phyloP scores from a whole-genome alignment of 2,113 vertebrate species.

The Malurus alboscapulatus region DNA sequence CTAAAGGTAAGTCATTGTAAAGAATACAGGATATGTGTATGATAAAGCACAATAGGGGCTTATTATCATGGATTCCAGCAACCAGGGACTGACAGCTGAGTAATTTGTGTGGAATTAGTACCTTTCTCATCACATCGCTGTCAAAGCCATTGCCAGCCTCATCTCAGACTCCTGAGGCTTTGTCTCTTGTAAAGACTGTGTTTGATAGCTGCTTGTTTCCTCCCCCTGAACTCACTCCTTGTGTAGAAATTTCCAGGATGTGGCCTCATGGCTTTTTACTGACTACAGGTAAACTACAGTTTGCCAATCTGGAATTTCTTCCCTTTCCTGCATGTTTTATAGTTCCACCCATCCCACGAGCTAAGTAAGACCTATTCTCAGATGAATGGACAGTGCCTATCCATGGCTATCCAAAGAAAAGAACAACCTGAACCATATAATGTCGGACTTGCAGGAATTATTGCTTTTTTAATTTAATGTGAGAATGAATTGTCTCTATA shows the following conservation, averaged over 20 bases:
- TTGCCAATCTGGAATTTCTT: slow-evolving; percentile 32
- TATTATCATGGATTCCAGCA: background rate
- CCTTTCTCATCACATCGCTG: background rate
- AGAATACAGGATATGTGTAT: background rate
- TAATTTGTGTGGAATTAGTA: background rate
- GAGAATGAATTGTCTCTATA: background rate
- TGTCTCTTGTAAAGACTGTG: fast-evolving
- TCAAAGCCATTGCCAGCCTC: background rate
- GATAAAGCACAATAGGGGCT: background rate
- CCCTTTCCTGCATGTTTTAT: slow-evolving; percentile 6
- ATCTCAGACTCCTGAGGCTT: background rate
- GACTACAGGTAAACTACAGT: slow-evolving; percentile 1
- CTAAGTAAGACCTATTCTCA: background rate
- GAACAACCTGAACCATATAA: background rate
- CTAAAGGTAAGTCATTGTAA: background rate
- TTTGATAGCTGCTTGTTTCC: background rate
- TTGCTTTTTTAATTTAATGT: background rate
- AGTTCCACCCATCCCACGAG: background rate
- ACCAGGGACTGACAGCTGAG: background rate
- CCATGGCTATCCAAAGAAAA: background rate
- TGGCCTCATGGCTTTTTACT: background rate
- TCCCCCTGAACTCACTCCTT: background rate
- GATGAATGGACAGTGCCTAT: background rate
- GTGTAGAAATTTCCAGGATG: background rate
- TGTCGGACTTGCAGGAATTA: background rate